phyloP scores from a whole-genome alignment of 2,797 vertebrate genomes.

The Dicrostonyx torquatus region DNA sequence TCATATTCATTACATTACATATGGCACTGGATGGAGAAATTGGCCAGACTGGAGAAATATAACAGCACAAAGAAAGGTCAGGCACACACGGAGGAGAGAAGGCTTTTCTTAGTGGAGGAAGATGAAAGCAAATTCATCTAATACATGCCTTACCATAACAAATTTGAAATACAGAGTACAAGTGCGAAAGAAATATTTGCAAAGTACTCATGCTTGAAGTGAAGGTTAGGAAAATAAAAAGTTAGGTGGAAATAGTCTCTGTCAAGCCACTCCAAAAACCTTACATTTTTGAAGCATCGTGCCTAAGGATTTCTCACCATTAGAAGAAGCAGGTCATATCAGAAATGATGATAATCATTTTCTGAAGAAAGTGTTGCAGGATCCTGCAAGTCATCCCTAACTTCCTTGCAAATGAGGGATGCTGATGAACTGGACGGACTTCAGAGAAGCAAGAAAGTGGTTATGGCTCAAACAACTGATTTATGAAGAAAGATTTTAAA shows the following conservation, averaged over 20 bases:
- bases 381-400: background rate
- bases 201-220: constrained; percentile 32
- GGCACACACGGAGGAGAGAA: background rate
- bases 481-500: constrained; percentile 67
- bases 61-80: constrained; percentile 57
- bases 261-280: background rate
- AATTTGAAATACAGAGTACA: background rate
- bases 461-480: constrained; percentile 47
- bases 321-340: background rate
- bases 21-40: constrained; percentile 36
- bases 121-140: constrained; percentile 56
- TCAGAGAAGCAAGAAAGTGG: constrained; percentile 70
- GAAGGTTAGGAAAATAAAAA: background rate
- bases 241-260: background rate
- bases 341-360: background rate
- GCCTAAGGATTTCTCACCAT: background rate
- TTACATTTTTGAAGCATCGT: background rate
- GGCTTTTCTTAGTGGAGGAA: constrained; percentile 30
- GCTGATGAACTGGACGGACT: constrained; percentile 65
- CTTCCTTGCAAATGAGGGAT: constrained; percentile 35
- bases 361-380: background rate
- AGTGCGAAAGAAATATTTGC: constrained; percentile 18
- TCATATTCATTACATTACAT: background rate
- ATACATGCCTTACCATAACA: background rate
- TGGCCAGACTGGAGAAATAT: constrained; percentile 37